phyloP scores from a whole-genome alignment of 2,113 vertebrate genomes.

The Proteles cristata region DNA sequence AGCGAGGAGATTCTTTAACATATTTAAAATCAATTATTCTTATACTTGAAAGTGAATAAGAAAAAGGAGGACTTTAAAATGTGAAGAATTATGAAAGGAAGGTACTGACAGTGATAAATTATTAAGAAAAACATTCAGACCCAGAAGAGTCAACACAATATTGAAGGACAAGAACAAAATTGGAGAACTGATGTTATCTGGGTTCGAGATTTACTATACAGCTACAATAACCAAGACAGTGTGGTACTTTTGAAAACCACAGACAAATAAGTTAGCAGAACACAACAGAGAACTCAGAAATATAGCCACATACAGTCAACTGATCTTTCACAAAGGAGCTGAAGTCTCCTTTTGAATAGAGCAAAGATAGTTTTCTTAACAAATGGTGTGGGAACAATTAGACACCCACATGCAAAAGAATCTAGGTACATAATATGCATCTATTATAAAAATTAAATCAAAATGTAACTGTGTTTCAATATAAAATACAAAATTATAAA shows the following conservation, averaged over 20 bases:
- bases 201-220: not conserved
- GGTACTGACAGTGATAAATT: not conserved
- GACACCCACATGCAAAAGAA: not conserved
- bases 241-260: not conserved
- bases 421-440: not conserved
- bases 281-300: not conserved
- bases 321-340: not conserved
- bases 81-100: not conserved
- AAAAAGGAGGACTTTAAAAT: not conserved
- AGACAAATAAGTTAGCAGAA: not conserved
- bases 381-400: not conserved
- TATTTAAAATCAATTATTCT: not conserved
- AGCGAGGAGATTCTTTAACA: not conserved
- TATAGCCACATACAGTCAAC: not conserved
- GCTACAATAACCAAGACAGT: not conserved
- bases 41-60: not conserved
- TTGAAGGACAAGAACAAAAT: not conserved
- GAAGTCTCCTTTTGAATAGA: not conserved
- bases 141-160: not conserved
- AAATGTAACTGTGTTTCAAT: not conserved
- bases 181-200: not conserved
- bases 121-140: not conserved
- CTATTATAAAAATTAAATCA: not conserved
- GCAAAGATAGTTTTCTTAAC: not conserved
- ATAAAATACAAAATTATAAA: not conserved